Evolutionary conservation across 2,888 invertebrate species (phyloP).

Genomic region (Lithophane socia): DNA sequence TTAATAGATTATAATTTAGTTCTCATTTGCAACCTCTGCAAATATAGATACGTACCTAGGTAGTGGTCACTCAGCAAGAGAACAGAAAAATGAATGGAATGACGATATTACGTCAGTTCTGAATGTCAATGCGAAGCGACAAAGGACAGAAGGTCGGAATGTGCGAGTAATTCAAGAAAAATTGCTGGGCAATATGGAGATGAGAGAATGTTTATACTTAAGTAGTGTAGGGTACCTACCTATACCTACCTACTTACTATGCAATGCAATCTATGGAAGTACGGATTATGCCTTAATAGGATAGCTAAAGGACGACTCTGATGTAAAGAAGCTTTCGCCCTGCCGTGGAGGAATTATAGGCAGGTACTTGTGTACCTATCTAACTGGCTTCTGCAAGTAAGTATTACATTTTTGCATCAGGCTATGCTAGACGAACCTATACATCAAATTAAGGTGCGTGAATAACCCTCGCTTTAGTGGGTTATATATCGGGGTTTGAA

Average conservation of each 20-base stretch:
- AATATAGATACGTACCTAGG: neutral
- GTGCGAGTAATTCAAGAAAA: constrained; percentile 5
- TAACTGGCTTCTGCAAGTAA: neutral
- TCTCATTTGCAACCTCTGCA: neutral
- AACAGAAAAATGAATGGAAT: constrained; percentile 5
- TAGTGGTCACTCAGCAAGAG: neutral
- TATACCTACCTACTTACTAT: neutral
- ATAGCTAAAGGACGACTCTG: neutral
- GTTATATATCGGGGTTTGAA: too few relatives aligned
- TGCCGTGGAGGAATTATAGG: neutral
- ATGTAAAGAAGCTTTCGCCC: neutral
- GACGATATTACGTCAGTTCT: constrained; percentile 12
- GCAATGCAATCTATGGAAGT: neutral
- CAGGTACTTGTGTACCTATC: neutral
- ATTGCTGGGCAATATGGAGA: neutral
- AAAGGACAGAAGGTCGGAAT: constrained; percentile 4
- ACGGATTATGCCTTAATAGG: neutral
- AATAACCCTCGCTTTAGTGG: too few relatives aligned
- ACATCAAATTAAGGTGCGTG: neutral
- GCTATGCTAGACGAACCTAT: neutral
- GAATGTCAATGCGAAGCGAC: constrained; percentile 23
- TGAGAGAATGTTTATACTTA: neutral
- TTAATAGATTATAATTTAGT: too few relatives aligned
- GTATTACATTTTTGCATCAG: neutral
- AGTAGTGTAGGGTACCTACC: neutral